These are phyloP conservation scores for Callipepla californica DNA, from an alignment of 2,113 vertebrate species.

Conservation along the genomic window DNA sequence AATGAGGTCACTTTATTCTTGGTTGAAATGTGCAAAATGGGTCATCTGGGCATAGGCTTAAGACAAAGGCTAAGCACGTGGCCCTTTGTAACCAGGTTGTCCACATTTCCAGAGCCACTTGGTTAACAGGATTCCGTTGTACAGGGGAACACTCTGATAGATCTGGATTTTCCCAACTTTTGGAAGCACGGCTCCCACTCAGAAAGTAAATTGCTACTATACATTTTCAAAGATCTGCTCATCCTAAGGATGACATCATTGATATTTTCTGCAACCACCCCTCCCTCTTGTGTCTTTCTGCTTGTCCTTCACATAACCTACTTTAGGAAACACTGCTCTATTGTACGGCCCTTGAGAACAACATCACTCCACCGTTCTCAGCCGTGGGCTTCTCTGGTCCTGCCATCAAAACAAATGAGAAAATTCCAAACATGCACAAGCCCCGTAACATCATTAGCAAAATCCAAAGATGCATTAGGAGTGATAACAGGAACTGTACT, in stretches of 20 bases:
- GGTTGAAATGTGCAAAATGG: conserved; percentile 70
- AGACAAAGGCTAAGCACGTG: conserved; percentile 55
- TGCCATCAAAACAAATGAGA: conserved; percentile 33
- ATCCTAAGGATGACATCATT: conserved; percentile 43
- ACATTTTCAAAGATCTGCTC: background rate
- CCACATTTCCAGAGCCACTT: conserved; percentile 12
- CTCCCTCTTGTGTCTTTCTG: conserved; percentile 43
- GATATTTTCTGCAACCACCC: conserved; percentile 9
- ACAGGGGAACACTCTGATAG: background rate
- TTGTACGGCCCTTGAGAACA: conserved; percentile 53
- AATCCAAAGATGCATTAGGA: background rate
- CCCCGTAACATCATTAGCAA: background rate
- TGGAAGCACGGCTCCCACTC: background rate
- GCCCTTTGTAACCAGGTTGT: conserved; percentile 44
- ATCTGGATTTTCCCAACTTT: background rate
- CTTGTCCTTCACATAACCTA: conserved; percentile 54
- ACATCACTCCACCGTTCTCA: conserved; percentile 17
- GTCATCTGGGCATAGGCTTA: conserved; percentile 66
- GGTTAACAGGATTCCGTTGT: background rate
- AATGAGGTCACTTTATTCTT: conserved; percentile 74
- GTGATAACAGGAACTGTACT: background rate
- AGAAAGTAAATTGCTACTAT: background rate
- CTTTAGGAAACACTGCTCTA: conserved; percentile 55
- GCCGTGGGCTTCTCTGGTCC: conserved; percentile 1
- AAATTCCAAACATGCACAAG: background rate